Percentiles rank a stretch among this genome's conserved stretches.
Evolutionary conservation across 2,888 invertebrate species (phyloP).

Genomic region (Aromia moschata): DNA sequence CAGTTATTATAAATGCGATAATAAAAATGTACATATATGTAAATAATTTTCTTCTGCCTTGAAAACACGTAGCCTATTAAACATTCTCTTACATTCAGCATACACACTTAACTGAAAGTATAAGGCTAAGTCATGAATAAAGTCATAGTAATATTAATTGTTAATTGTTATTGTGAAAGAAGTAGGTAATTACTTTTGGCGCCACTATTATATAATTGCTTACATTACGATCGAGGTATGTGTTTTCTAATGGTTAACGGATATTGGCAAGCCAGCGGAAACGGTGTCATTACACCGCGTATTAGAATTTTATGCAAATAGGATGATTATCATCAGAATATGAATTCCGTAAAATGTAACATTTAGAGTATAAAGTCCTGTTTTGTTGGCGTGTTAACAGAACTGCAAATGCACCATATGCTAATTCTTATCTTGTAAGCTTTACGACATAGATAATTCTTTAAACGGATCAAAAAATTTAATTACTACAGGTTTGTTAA

Average conservation of each 20-base stretch:
- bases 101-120: too few species aligned
- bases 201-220: conserved; percentile 4
- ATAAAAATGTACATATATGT: too few species aligned
- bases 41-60: too few species aligned
- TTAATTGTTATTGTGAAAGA: conserved; percentile 4
- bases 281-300: background rate
- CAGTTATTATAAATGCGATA: too few species aligned
- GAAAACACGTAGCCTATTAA: too few species aligned
- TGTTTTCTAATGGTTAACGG: background rate
- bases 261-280: background rate
- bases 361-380: background rate
- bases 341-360: background rate
- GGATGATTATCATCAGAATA: conserved; percentile 4
- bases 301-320: conserved; percentile 1
- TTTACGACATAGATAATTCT: too few species aligned
- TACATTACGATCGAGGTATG: background rate
- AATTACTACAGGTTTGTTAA: too few species aligned
- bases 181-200: conserved; percentile 17
- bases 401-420: background rate
- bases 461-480: too few species aligned
- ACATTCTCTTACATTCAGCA: too few species aligned
- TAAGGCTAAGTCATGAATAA: too few species aligned
- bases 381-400: background rate
- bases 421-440: too few species aligned
- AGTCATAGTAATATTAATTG: too few species aligned